phyloP scores from a whole-genome alignment of 2,113 vertebrate genomes.

The Crotalus helleri region DNA sequence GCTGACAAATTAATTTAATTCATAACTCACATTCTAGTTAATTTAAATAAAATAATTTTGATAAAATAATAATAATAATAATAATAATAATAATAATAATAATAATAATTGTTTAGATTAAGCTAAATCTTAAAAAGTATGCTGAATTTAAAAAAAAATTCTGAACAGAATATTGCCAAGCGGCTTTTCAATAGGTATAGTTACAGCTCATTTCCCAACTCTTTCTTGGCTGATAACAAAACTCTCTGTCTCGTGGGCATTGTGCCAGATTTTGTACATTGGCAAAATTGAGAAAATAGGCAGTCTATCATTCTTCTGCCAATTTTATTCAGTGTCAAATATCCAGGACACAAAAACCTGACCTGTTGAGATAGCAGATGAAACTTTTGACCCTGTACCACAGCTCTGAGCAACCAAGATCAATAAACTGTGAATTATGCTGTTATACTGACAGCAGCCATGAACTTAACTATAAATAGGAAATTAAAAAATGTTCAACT shows the following conservation, averaged over 20 bases:
- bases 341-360: conserved; percentile 23
- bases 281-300: conserved; percentile 7
- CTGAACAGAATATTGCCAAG: neutral
- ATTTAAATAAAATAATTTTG: neutral
- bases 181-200: neutral
- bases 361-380: conserved; percentile 22
- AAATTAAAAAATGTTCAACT: conserved; percentile 14
- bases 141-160: neutral
- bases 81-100: too few species aligned
- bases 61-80: neutral
- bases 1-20: neutral
- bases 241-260: neutral
- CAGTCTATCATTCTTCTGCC: conserved; percentile 16
- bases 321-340: conserved; percentile 15
- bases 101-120: neutral
- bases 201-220: neutral
- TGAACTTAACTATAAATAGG: neutral
- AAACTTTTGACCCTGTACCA: conserved; percentile 17
- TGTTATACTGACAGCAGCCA: conserved; percentile 10
- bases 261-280: conserved; percentile 1
- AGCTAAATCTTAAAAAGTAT: neutral
- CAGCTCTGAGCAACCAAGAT: conserved; percentile 25
- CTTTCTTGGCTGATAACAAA: neutral
- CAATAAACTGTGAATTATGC: conserved; percentile 30
- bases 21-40: neutral